Percentiles rank a stretch among this genome's conserved stretches.
Evolutionary conservation across 2,113 vertebrate genomes (phyloP).

Genomic region (Pedionomus torquatus): DNA sequence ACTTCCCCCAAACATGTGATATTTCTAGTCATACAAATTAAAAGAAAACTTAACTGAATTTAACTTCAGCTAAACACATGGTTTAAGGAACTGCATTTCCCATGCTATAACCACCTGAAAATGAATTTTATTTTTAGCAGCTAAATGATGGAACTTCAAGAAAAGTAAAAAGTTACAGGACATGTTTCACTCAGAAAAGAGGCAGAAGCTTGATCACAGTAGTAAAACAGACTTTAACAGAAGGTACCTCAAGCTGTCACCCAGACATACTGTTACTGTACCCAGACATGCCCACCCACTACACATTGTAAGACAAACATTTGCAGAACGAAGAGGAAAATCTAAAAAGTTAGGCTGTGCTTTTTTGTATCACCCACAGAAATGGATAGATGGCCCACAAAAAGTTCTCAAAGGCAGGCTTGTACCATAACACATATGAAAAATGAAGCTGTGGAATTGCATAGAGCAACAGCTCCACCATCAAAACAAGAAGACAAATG

Average conservation of each 20-base stretch:
- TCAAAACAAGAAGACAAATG: background rate
- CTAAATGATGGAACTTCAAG: background rate
- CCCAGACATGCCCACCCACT: too few relatives aligned
- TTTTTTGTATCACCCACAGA: background rate
- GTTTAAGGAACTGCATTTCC: background rate
- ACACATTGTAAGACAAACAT: background rate
- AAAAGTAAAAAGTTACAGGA: background rate
- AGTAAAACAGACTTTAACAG: background rate
- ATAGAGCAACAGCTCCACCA: background rate
- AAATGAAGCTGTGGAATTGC: background rate
- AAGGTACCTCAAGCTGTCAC: background rate
- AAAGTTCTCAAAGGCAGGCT: background rate
- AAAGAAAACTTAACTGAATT: background rate
- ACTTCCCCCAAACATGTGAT: background rate
- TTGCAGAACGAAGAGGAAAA: background rate
- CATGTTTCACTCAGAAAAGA: background rate
- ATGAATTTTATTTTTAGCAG: background rate
- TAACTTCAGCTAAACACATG: background rate
- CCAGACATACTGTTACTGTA: background rate
- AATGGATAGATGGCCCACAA: background rate
- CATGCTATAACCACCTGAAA: background rate
- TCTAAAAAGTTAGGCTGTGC: background rate
- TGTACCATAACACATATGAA: background rate
- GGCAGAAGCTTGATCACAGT: background rate
- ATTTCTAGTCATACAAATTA: background rate